A percentile compares a stretch with the other conserved stretches of the same genome.
These are phyloP conservation scores for Stenolophus ochropezus DNA, from an alignment of 2,888 invertebrate species.

Conservation along the genomic window DNA sequence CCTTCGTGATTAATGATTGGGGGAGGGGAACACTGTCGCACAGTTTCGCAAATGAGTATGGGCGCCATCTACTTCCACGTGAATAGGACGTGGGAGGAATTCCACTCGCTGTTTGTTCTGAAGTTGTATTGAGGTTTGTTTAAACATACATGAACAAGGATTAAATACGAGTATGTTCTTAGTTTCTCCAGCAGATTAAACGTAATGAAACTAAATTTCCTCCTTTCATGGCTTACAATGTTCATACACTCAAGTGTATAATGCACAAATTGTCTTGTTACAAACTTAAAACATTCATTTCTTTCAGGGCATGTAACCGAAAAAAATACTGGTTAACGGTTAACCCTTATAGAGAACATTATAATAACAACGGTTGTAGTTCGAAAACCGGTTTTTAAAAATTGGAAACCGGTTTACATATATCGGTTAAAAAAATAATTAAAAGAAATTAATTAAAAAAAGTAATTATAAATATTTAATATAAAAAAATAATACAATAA, in stretches of 20 bases:
- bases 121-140: neutral
- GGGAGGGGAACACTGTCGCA: neutral
- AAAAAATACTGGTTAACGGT: no score
- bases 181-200: neutral
- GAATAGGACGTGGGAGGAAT: conserved; percentile 3
- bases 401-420: no score
- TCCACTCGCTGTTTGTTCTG: neutral
- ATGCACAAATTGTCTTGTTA: neutral
- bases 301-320: no score
- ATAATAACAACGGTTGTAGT: no score
- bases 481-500: no score
- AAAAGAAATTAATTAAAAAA: no score
- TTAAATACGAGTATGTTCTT: conserved; percentile 9
- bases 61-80: neutral
- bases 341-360: no score
- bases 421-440: no score
- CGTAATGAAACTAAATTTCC: neutral
- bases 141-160: conserved; percentile 3
- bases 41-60: neutral
- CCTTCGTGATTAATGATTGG: conserved; percentile 32
- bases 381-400: no score
- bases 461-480: no score
- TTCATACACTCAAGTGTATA: neutral
- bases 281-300: neutral
- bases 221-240: neutral